Percentiles rank a stretch among this genome's conserved stretches.
Conservation (phyloP, 2,888 invertebrate genomes). For the Pandemis heparana region DNA sequence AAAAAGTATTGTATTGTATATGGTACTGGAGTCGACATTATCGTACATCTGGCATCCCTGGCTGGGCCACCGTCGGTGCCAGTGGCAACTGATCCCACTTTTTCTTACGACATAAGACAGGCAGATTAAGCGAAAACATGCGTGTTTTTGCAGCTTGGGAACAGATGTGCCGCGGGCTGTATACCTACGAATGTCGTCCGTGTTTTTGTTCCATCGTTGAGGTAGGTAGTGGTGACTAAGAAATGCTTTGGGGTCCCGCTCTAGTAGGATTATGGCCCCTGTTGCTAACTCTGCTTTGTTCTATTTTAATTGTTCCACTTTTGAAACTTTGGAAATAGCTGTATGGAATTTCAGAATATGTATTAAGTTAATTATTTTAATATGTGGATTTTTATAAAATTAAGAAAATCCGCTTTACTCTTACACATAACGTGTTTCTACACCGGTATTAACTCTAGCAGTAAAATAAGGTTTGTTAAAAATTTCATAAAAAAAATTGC, state of each 20-base stretch:
- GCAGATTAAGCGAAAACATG: slow-evolving; percentile 44
- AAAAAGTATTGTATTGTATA: too few species aligned
- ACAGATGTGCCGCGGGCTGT: slow-evolving; percentile 41
- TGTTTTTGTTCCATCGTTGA: slow-evolving; percentile 37
- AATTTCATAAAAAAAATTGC: too few species aligned
- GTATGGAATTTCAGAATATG: too few species aligned
- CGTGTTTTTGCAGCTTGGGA: slow-evolving; percentile 43
- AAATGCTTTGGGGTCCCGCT: not conserved
- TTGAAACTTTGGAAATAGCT: not conserved
- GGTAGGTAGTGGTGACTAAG: slow-evolving; percentile 32
- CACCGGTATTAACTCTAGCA: too few species aligned
- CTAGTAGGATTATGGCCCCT: not conserved
- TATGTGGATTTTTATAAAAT: too few species aligned
- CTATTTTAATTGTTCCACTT: not conserved
- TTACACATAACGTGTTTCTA: too few species aligned
- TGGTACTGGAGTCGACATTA: too few species aligned
- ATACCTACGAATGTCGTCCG: slow-evolving; percentile 24
- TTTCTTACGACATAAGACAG: slow-evolving; percentile 45
- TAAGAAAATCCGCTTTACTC: too few species aligned
- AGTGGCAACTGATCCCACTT: slow-evolving; percentile 45
- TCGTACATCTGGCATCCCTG: too few species aligned
- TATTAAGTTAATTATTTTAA: too few species aligned
- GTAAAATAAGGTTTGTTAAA: too few species aligned
- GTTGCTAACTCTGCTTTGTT: not conserved
- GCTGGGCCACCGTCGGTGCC: slow-evolving; percentile 31